phyloP scores from a whole-genome alignment of 2,797 vertebrate species.

The Dendrocincla tyrannina region DNA sequence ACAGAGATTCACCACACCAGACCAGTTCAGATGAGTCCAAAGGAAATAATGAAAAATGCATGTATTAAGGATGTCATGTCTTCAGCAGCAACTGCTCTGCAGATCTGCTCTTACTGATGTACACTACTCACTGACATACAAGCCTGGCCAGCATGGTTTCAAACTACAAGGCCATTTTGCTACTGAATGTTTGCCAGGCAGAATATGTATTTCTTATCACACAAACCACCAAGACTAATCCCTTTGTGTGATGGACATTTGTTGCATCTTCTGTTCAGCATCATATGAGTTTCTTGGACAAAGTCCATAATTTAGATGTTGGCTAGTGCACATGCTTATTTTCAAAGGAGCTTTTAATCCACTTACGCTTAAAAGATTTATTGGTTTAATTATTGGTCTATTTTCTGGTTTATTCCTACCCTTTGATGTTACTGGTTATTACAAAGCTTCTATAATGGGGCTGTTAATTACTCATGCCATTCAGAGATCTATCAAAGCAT shows the following conservation, averaged over 20 bases:
- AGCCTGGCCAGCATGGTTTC: not conserved
- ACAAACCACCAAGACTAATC: not conserved
- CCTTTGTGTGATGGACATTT: not conserved
- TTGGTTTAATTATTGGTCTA: conserved; percentile 63
- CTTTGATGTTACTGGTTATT: conserved; percentile 52
- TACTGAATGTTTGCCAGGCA: not conserved
- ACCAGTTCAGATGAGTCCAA: not conserved
- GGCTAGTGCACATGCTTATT: conserved; percentile 22
- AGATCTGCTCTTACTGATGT: not conserved
- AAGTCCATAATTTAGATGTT: not conserved
- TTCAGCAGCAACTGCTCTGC: not conserved
- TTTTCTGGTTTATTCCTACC: conserved; percentile 38
- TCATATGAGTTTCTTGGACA: conserved; percentile 1
- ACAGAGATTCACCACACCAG: not conserved
- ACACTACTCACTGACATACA: not conserved
- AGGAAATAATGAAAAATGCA: not conserved
- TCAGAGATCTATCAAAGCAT: conserved; percentile 6
- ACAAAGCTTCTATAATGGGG: conserved; percentile 5
- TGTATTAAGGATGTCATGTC: not conserved
- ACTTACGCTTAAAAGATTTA: conserved; percentile 47
- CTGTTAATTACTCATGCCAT: conserved; percentile 54
- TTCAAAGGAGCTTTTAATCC: conserved; percentile 44
- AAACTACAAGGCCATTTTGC: not conserved
- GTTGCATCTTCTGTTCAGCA: conserved; percentile 18
- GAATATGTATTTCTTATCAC: not conserved